Evolutionary conservation across 2,113 vertebrate genomes (phyloP).

Genomic region (Prionailurus bengalensis): DNA sequence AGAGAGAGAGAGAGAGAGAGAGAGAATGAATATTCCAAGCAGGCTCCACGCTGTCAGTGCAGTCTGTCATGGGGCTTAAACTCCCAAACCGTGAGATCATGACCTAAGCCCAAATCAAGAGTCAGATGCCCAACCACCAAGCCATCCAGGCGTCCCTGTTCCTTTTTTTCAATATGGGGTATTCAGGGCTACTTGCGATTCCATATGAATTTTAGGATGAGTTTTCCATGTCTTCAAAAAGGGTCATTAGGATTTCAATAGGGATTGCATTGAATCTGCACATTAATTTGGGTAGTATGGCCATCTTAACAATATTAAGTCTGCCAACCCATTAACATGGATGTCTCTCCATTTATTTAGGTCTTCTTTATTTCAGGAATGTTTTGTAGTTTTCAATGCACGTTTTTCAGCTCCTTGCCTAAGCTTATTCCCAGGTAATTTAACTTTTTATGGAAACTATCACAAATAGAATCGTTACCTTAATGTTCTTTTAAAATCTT

Average conservation of each 20-base stretch:
- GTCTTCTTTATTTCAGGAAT: not conserved
- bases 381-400: not conserved
- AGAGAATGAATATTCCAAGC: too few species aligned
- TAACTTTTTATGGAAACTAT: not conserved
- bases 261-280: not conserved
- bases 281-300: not conserved
- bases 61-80: too few species aligned
- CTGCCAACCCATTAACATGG: not conserved
- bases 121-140: too few species aligned
- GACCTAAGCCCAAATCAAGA: too few species aligned
- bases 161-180: not conserved
- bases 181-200: too few species aligned
- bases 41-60: too few species aligned
- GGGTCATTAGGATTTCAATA: not conserved
- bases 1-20: too few species aligned
- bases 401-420: not conserved
- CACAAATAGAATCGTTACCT: not conserved
- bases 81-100: too few species aligned
- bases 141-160: too few species aligned
- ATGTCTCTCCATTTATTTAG: not conserved
- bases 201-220: not conserved
- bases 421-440: too few species aligned
- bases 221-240: not conserved
- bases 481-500: not conserved
- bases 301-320: not conserved